phyloP scores from a whole-genome alignment of 1,140 invertebrate species.

The Tetraneura akinire region DNA sequence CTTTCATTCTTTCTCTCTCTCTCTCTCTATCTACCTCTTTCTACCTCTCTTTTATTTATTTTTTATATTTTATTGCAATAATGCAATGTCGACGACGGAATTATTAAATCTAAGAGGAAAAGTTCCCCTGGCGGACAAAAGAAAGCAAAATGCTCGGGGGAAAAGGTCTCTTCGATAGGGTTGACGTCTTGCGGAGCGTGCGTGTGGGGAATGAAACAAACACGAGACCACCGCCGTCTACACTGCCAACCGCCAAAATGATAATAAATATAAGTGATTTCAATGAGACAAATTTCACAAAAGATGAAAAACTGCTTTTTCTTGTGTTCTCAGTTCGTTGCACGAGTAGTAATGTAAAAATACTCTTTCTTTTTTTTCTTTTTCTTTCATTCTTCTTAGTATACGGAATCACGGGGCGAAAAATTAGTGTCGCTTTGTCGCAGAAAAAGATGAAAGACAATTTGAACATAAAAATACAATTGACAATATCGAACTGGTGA shows the following conservation, averaged over 20 bases:
- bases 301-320: constrained; percentile 49
- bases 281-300: constrained; percentile 48
- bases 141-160: constrained; percentile 48
- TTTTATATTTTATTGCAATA: no score
- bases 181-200: constrained; percentile 43
- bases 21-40: background rate
- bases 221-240: constrained; percentile 13
- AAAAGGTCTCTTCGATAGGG: constrained; percentile 47
- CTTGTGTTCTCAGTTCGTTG: background rate
- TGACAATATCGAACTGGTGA: constrained; percentile 29
- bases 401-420: constrained; percentile 35
- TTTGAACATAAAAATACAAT: background rate
- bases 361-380: constrained; percentile 13
- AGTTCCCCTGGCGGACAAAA: constrained; percentile 47
- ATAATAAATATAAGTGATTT: constrained; percentile 52
- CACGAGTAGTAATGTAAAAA: constrained; percentile 26
- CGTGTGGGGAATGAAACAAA: constrained; percentile 40
- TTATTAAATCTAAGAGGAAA: constrained; percentile 42
- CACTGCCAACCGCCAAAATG: constrained; percentile 22
- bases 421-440: constrained; percentile 47
- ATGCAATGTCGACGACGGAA: constrained; percentile 14
- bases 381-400: background rate
- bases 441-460: constrained; percentile 6
- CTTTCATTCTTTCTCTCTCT: background rate
- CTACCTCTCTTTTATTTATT: no score